Conservation (phyloP, 2,797 vertebrate genomes). For the Onychomys arenicola region DNA sequence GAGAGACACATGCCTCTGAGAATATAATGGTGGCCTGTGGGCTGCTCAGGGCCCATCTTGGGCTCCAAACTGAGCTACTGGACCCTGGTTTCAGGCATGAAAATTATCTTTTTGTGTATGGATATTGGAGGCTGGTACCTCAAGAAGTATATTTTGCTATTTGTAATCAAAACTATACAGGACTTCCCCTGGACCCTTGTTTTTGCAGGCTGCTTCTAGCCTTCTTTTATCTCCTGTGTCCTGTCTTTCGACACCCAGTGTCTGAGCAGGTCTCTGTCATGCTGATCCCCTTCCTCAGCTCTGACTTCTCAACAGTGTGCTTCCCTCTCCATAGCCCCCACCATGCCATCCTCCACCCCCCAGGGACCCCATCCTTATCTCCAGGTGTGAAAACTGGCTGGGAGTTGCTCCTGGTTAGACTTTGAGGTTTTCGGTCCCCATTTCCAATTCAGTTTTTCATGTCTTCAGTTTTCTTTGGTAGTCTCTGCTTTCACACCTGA, state of each 20-base stretch:
- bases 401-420: background rate
- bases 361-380: too few species aligned
- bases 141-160: background rate
- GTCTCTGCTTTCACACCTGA: background rate
- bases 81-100: background rate
- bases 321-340: too few species aligned
- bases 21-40: too few species aligned
- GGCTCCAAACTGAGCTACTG: background rate
- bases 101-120: background rate
- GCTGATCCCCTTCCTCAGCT: background rate
- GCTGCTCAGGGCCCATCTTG: background rate
- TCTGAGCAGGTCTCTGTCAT: background rate
- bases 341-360: rapidly evolving
- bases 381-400: background rate
- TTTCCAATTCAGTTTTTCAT: background rate
- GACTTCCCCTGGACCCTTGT: rapidly evolving
- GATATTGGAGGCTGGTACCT: background rate
- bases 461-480: background rate
- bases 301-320: background rate
- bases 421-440: background rate
- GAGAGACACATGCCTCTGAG: background rate
- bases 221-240: background rate
- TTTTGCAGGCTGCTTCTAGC: background rate
- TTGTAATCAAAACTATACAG: background rate
- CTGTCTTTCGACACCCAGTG: too few species aligned